Base-by-base conservation (phyloP, 2,888 invertebrate genomes). In the Cyclophora albipunctata region DNA sequence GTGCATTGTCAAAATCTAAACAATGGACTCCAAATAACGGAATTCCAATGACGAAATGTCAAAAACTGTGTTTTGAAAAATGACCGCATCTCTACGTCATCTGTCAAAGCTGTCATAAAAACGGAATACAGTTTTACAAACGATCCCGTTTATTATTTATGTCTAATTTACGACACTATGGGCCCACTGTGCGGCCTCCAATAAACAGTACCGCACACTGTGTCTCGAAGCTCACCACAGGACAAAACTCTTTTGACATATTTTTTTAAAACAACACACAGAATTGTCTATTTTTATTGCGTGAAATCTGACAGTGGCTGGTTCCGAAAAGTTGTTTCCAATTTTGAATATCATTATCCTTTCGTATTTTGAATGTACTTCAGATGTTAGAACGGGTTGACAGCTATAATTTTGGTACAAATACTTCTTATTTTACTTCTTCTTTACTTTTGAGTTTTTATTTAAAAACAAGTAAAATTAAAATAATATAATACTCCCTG, bases 161-260 rank as follows among this genome's bases (percentile, higher is more conserved):
- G 73, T 75, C 57, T 76, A 73, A 81, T 86, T 85, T 86, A 86
- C 67, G 74, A 73, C 71, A 55, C 67, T 78, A 68, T 73, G 81
- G 81, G 81, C 63, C 65, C 75, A 76, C 81, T 78, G 79, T 80
- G 75, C 70, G 52, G 71, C 71, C 74, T 66, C 68, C 59, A 50
- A 66, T 66, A 71, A 69, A 75, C 69, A 66, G 70, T 59, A 71
- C 81, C 81, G 81, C 80, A 64, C 47, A 51, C 41, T 44, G 35
- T 20, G 7, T 40, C 52, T 48, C 51, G 37, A 20, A 20, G 20
- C 20, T 58, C 49, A 49, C 51, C 44, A 45, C 45, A 45, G 49
- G 52, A 63, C 69, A 69, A 68, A 68, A 62, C 20, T 67, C 50
- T 66, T 70, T 73, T 73, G 72, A 63, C 53, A 62, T 66, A 34